Evolutionary conservation across 2,113 vertebrate genomes (phyloP).

Genomic region (Hydrolagus affinis): DNA sequence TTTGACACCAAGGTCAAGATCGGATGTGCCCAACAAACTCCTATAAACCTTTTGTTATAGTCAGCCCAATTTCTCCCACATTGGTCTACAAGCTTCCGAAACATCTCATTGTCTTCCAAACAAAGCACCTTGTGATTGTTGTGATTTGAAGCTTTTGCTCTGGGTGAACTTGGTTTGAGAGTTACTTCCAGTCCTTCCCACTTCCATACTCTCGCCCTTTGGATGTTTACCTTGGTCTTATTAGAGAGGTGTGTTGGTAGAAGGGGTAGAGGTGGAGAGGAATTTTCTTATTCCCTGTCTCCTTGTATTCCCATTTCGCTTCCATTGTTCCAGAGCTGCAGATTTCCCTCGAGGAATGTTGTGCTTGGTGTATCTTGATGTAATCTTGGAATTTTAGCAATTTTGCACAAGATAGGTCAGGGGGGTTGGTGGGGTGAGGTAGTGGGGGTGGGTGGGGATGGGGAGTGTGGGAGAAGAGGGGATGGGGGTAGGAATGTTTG

Average conservation of each 20-base stretch:
- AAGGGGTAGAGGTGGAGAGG: no score
- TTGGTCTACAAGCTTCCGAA: background rate
- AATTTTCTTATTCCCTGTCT: no score
- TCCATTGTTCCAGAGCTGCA: background rate
- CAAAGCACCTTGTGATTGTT: background rate
- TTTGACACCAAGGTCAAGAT: no score
- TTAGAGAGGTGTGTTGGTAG: background rate
- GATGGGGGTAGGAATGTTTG: background rate
- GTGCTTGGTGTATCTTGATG: background rate
- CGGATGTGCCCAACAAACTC: no score
- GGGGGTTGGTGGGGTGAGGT: no score
- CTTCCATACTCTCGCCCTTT: no score
- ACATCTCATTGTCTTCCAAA: background rate
- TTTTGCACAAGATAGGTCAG: background rate
- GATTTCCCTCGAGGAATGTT: background rate
- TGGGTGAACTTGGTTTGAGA: background rate
- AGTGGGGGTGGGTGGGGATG: no score
- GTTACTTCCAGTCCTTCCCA: background rate
- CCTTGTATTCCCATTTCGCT: no score
- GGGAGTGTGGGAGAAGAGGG: background rate
- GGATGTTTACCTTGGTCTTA: background rate
- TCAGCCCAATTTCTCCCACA: background rate
- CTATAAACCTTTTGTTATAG: no score
- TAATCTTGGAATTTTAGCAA: conserved; percentile 18
- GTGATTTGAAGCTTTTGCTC: background rate